Conservation (phyloP, 2,113 vertebrate species). For the Zonotrichia leucophrys region DNA sequence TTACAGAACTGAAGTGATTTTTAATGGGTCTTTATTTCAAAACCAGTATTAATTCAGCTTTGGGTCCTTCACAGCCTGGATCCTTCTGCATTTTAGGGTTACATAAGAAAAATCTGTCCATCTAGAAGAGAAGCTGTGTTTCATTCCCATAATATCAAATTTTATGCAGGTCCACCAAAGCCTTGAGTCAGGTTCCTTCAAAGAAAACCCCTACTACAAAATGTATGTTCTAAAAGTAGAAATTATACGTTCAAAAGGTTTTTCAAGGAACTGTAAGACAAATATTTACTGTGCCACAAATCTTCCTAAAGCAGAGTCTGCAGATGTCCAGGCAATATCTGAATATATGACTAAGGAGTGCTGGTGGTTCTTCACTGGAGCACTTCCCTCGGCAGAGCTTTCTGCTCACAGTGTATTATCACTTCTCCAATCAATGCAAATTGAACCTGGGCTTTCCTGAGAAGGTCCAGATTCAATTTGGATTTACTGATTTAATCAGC, state of each 20-base stretch:
- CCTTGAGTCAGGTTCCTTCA: no score
- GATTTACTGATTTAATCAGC: background rate
- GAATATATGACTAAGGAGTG: background rate
- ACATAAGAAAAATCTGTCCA: background rate
- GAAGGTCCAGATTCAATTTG: conserved; percentile 3
- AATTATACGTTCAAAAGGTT: background rate
- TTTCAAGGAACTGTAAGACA: background rate
- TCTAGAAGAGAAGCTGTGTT: background rate
- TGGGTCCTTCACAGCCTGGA: background rate
- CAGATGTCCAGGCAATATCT: background rate
- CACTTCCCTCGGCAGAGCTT: background rate
- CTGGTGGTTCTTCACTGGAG: background rate
- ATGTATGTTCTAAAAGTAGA: background rate
- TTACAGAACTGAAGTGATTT: background rate
- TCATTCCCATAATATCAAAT: background rate
- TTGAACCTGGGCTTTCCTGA: background rate
- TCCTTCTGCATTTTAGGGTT: background rate
- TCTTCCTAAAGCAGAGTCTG: background rate
- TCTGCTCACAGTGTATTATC: background rate
- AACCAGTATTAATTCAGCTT: background rate
- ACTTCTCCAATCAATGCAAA: background rate
- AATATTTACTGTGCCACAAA: background rate
- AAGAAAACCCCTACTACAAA: background rate
- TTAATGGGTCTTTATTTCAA: background rate
- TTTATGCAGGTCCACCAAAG: background rate